These are phyloP conservation scores for Tromatobia lineatoria DNA, from an alignment of 2,888 invertebrate species.

Conservation along the genomic window DNA sequence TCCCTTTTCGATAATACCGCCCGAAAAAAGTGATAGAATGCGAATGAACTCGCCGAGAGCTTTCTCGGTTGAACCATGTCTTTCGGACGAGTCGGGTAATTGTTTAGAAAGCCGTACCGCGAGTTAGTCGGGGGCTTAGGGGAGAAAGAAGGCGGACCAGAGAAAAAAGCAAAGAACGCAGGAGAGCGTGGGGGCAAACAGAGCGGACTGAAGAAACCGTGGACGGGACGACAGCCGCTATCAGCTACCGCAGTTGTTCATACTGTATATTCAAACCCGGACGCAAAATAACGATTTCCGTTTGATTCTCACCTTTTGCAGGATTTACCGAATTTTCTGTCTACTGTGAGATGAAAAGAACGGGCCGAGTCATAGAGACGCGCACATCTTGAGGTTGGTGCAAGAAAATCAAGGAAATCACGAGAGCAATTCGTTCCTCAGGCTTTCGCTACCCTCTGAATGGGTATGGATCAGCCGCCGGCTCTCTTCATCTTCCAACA, in stretches of 20 bases:
- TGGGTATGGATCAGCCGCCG: background rate
- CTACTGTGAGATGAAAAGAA: slow-evolving; percentile 9
- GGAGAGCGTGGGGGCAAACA: slow-evolving; percentile 17
- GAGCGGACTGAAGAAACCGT: slow-evolving; percentile 36
- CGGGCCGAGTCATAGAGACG: background rate
- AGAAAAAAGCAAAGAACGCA: background rate
- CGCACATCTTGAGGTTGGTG: slow-evolving; percentile 6
- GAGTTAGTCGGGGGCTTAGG: background rate
- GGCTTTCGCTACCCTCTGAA: slow-evolving; percentile 7
- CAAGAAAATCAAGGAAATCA: slow-evolving; percentile 50
- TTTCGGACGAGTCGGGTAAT: slow-evolving; percentile 59
- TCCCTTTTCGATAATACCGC: slow-evolving; percentile 5
- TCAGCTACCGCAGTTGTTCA: slow-evolving; percentile 19
- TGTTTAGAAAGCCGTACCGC: slow-evolving; percentile 61
- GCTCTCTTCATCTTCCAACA: slow-evolving; percentile 1
- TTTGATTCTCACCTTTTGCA: slow-evolving; percentile 50
- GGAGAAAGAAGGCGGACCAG: slow-evolving; percentile 1
- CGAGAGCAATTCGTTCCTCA: slow-evolving; percentile 18
- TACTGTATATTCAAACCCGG: slow-evolving; percentile 5
- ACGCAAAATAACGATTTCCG: slow-evolving; percentile 61
- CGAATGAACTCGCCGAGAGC: slow-evolving; percentile 16
- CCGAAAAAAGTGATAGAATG: slow-evolving; percentile 4
- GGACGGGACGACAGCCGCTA: slow-evolving; percentile 33
- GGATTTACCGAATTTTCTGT: slow-evolving; percentile 27
- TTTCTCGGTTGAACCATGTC: slow-evolving; percentile 35